Evolutionary conservation across 2,888 invertebrate species (phyloP).

Genomic region (Dicyrtoma fusca): DNA sequence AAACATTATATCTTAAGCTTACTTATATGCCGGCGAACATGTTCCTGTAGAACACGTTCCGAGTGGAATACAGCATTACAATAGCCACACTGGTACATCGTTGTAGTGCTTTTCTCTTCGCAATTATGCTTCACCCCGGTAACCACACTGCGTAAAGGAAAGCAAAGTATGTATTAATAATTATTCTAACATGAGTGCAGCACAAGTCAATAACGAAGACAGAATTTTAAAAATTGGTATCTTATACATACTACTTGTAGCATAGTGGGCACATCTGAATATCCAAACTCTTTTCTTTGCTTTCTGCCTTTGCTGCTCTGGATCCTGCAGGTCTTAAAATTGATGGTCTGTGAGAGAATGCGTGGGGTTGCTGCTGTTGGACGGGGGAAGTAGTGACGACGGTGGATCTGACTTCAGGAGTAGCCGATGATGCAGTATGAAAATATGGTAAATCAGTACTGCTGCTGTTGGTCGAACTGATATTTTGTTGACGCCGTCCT

Average conservation of each 20-base stretch:
- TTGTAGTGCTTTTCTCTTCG: conserved; percentile 19
- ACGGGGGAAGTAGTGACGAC: no score
- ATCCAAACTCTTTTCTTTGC: conserved; percentile 6
- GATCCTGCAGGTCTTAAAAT: no score
- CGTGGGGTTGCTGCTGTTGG: no score
- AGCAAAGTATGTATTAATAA: background rate
- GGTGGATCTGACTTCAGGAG: no score
- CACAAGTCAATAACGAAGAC: no score
- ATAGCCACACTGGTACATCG: conserved; percentile 27
- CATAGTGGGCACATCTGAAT: conserved; percentile 32
- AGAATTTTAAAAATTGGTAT: background rate
- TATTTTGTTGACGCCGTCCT: background rate
- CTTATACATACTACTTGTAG: conserved; percentile 16
- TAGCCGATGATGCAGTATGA: no score
- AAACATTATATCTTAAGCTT: background rate
- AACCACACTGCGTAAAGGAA: conserved; percentile 20
- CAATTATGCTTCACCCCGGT: conserved; percentile 15
- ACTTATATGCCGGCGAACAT: conserved; percentile 19
- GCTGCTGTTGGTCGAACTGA: no score
- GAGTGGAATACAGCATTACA: conserved; percentile 23
- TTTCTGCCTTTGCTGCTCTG: no score
- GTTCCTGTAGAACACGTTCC: conserved; percentile 20
- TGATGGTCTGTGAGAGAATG: no score
- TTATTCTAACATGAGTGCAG: no score
- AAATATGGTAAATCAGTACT: no score